Conservation (phyloP, 2,113 vertebrate species). For the Syngnathus scovelli region DNA sequence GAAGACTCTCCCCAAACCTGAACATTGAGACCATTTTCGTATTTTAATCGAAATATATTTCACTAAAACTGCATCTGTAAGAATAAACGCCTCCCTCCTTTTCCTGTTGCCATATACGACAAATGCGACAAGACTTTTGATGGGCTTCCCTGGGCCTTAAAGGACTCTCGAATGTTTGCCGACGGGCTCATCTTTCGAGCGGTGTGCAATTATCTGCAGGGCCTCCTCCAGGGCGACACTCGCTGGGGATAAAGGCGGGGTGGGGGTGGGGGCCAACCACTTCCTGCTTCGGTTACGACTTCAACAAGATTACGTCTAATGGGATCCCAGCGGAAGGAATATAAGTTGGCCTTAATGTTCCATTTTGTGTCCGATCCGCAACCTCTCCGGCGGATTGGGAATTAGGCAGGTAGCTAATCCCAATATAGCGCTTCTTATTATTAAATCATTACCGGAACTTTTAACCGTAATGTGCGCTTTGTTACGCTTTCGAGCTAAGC, state of each 20-base stretch:
- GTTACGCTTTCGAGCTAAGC: neutral
- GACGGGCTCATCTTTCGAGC: slow-evolving; percentile 42
- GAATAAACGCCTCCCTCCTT: no score
- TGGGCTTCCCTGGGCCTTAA: slow-evolving; percentile 14
- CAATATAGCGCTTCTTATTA: slow-evolving; percentile 43
- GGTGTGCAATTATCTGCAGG: slow-evolving; percentile 64
- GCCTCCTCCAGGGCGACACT: slow-evolving; percentile 37
- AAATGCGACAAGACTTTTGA: neutral
- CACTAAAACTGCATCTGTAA: no score
- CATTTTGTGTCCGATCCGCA: slow-evolving; percentile 37
- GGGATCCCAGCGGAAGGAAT: slow-evolving; percentile 10
- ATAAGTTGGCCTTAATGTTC: slow-evolving; percentile 20
- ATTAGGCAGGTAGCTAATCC: slow-evolving; percentile 46
- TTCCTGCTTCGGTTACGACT: neutral
- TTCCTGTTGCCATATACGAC: no score
- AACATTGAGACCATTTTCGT: no score
- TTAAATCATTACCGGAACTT: neutral
- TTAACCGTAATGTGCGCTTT: neutral
- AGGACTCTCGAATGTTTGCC: slow-evolving; percentile 48
- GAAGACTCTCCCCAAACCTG: no score
- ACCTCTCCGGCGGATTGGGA: slow-evolving; percentile 36
- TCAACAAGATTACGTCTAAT: slow-evolving; percentile 16
- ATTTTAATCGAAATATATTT: no score
- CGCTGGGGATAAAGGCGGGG: neutral
- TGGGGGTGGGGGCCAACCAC: neutral